Base-by-base conservation (phyloP, 2,888 invertebrate genomes). In the Aromia moschata region DNA sequence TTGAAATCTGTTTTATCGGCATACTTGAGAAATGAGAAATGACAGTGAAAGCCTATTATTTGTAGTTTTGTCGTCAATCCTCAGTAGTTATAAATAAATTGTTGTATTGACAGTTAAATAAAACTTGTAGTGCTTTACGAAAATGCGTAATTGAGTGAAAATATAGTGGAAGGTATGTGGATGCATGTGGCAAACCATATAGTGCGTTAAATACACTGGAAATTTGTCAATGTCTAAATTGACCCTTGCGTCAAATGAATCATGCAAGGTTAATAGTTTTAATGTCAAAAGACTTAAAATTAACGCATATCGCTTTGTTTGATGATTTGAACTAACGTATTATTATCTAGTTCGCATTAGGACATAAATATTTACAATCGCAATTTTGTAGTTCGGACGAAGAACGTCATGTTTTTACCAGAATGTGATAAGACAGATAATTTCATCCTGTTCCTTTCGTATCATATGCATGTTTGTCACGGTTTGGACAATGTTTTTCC, bases 221-320 rank as follows among this genome's bases (percentile, higher is more conserved):
- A 66, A 58, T 58, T 64, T 68, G 64, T 63, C 64, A 62, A 58
- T 70, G 65, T 64, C 59, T 47, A 56, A 60, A 61, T 37, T 70
- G 70, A 72, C 65, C 72, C 70, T 70, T 68, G 70, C 74, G 74
- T 76, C 75, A 74, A 74, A 70, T 74, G 75, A 77, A 72, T 76
- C 73, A 74, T 69, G 67, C 76, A 76, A 76, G 77, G 75, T 77
- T 78, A 74, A 76, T 74, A 69, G 69, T 75, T 64, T 73, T 74
- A 73, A 74, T 74, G 74, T 74, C 70, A 73, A 74, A 75, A 69
- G 74, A 69, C 70, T 66, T 60, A 52, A 51, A 64, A 68, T 64
- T 65, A 65, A 64, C 65, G 65, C 67, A 69, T 61, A 64, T 63
- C 60, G 66, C 64, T 68, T 67, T 46, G 58, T 63, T 66, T 62